Percentiles rank a stretch among this genome's conserved stretches.
phyloP scores from a whole-genome alignment of 2,888 invertebrate genomes.

The Aplocera efformata region DNA sequence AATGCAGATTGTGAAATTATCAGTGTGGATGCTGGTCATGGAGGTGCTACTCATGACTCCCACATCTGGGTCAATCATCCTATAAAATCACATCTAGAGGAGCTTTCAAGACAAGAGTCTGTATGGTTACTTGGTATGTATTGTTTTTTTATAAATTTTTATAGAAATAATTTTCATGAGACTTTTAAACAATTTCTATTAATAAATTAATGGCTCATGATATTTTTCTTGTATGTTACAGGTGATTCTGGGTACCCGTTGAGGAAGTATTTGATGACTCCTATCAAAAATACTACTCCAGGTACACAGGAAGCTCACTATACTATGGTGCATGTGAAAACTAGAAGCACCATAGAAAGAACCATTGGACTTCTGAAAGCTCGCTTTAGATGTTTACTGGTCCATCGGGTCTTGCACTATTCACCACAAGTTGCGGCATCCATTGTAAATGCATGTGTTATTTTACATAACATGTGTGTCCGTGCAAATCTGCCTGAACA shows the following conservation, averaged over 20 bases:
- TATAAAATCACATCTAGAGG: neutral
- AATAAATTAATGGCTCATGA: neutral
- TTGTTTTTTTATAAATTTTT: too few relatives aligned
- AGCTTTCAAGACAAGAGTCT: neutral
- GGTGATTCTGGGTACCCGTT: conserved; percentile 1
- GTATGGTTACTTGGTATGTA: neutral
- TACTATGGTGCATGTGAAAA: neutral
- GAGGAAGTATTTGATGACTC: neutral
- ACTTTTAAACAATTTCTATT: too few relatives aligned
- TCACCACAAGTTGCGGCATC: conserved; percentile 8
- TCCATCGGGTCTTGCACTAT: conserved; percentile 13
- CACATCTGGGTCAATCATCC: neutral
- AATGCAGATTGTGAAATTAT: too few relatives aligned
- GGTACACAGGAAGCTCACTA: conserved; percentile 1
- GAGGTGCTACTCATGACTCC: conserved; percentile 1
- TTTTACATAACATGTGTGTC: too few relatives aligned
- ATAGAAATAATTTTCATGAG: too few relatives aligned
- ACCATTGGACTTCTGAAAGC: conserved; percentile 15
- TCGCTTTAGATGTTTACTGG: conserved; percentile 9
- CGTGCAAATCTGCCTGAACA: conserved; percentile 1
- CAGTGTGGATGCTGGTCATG: conserved; percentile 1
- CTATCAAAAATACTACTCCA: neutral
- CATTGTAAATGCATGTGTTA: conserved; percentile 14
- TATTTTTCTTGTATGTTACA: neutral
- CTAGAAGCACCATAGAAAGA: conserved; percentile 10